phyloP scores from a whole-genome alignment of 2,797 vertebrate species.

The Melanotaenia trifasciata region DNA sequence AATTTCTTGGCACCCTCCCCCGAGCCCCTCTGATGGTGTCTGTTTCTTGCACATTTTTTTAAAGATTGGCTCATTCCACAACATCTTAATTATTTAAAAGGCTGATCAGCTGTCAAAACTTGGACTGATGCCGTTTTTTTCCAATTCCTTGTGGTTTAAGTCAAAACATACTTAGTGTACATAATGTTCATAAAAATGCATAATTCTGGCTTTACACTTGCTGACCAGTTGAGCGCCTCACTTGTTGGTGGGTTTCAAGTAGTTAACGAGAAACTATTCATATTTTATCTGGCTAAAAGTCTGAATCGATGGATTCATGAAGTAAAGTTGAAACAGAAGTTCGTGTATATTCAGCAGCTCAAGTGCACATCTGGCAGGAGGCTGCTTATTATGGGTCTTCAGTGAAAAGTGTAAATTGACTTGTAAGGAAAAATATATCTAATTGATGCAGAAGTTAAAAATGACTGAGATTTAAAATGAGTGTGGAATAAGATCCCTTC shows the following conservation, averaged over 20 bases:
- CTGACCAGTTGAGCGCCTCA: constrained; percentile 26
- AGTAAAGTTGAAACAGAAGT: constrained; percentile 26
- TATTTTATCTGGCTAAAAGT: constrained; percentile 29
- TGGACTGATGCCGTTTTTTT: constrained; percentile 17
- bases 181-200: constrained; percentile 44
- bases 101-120: constrained; percentile 44
- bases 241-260: constrained; percentile 32
- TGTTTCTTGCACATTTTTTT: constrained; percentile 54
- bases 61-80: constrained; percentile 36
- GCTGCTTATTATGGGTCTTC: not conserved
- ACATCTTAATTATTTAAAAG: constrained; percentile 49
- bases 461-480: not conserved
- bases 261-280: constrained; percentile 39
- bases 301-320: constrained; percentile 32
- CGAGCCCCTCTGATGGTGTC: constrained; percentile 35
- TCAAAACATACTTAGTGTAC: constrained; percentile 33
- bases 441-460: not conserved
- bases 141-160: constrained; percentile 33
- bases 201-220: constrained; percentile 35
- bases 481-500: not conserved
- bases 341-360: constrained; percentile 29
- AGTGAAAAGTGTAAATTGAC: constrained; percentile 5
- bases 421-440: not conserved
- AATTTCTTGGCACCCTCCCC: constrained; percentile 51
- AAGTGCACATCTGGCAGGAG: constrained; percentile 23